Evolutionary conservation across 2,113 vertebrate genomes (phyloP), one percentile per base, ranked within the genome.

Genomic region (Percina caprodes): DNA sequence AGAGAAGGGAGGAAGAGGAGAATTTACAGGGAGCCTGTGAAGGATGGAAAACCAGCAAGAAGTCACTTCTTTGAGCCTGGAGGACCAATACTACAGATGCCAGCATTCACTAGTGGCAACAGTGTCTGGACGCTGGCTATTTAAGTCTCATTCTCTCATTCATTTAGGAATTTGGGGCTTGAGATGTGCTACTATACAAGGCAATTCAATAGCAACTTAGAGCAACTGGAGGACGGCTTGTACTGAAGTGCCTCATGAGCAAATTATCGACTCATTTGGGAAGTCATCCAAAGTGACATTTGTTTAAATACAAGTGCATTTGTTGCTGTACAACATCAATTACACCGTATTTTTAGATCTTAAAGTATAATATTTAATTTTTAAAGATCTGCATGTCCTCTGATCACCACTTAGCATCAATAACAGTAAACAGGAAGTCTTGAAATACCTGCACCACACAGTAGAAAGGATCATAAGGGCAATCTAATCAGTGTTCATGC

Each of bases 31-130:
- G 84, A 91, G 90, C 85, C 91, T 91, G 91, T 86, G 83, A 66
- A 91, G 88, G 89, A 84, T 83, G 85, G 77, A 91, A 90, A 92
- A 91, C 83, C 90, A 86, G 84, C 66, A 74, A 84, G 56, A 74
- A 69, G 87, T 88, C 80, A 49, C 82, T 91, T 65, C 81, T 83
- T 55, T 79, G 82, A 74, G 84, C 55, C 75, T 62, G 45, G 67
- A 82, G 85, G 80, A 86, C 76, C 79, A 71, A 79, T 79, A 77
- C 42, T 79, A 82, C 51, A 73, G 63, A 79, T 83, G 88, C 72
- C 86, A 87, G 80, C 84, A 77, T 87, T 88, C 86, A 71, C 84
- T 69, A 75, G 72, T 26, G 51, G 86, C 62, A 72, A 79, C 55
- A 82, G 71, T 77, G 74, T 74, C 82, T 68, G 80, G 79, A 80